A percentile compares a stretch with the other conserved stretches of the same genome.
Conservation (phyloP, 2,797 vertebrate species). For the Acipenser transmontanus region DNA sequence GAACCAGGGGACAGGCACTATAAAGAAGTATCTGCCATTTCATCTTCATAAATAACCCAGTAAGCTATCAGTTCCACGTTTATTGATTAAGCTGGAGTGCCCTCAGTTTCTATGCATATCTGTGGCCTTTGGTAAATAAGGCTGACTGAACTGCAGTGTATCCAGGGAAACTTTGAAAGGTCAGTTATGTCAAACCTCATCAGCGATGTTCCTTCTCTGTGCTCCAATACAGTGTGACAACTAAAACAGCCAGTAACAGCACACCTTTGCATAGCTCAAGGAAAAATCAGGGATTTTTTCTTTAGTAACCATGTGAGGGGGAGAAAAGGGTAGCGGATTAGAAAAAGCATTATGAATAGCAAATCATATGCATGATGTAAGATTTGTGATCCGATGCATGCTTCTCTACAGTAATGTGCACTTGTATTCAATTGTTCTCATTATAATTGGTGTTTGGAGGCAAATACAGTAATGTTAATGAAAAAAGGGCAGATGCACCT, state of each 20-base stretch:
- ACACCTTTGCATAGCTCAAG: conserved; percentile 27
- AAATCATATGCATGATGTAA: conserved; percentile 27
- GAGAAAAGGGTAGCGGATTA: conserved; percentile 29
- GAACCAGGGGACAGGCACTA: too few species aligned
- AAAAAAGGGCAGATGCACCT: background rate
- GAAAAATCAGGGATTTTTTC: conserved; percentile 28
- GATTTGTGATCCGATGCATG: conserved; percentile 16
- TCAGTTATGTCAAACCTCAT: conserved; percentile 61
- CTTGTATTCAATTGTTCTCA: background rate
- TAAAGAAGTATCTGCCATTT: background rate
- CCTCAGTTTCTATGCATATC: background rate
- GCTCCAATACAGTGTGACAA: conserved; percentile 41
- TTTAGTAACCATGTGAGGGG: conserved; percentile 31
- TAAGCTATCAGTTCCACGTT: conserved; percentile 2
- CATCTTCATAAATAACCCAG: background rate
- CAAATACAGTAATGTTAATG: conserved; percentile 1
- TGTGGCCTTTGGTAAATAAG: conserved; percentile 1
- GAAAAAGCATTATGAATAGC: conserved; percentile 31
- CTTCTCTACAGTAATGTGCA: conserved; percentile 5
- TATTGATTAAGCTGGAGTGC: conserved; percentile 1
- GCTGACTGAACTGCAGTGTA: background rate
- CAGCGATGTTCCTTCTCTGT: conserved; percentile 41
- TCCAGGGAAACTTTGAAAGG: conserved; percentile 49
- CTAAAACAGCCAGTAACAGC: conserved; percentile 34
- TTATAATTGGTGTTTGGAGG: background rate